Evolutionary conservation across 2,797 vertebrate genomes (phyloP).

Genomic region (Lithobates sylvaticus): DNA sequence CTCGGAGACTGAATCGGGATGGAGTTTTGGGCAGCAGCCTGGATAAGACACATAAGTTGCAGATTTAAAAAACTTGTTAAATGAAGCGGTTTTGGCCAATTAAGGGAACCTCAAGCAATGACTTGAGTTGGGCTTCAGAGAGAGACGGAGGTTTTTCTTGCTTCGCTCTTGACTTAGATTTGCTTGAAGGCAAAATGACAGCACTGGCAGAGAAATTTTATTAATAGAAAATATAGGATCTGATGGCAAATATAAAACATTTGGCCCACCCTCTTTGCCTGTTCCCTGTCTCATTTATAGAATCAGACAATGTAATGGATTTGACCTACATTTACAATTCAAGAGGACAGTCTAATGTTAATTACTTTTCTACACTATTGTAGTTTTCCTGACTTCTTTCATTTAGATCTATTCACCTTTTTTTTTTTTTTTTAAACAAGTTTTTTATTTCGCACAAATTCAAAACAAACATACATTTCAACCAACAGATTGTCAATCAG

Average conservation of each 20-base stretch:
- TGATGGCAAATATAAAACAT: constrained; percentile 43
- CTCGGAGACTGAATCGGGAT: constrained; percentile 22
- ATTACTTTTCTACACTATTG: not conserved
- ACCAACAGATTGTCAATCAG: no score
- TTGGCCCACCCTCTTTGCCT: constrained; percentile 39
- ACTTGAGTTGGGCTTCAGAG: constrained; percentile 27
- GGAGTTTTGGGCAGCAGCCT: constrained; percentile 32
- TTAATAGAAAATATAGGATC: constrained; percentile 43
- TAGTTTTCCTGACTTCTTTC: not conserved
- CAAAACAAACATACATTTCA: no score
- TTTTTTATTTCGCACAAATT: no score
- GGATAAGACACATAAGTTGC: constrained; percentile 31
- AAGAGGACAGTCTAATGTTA: not conserved
- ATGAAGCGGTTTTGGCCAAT: constrained; percentile 56
- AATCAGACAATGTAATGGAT: constrained; percentile 31
- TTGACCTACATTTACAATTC: constrained; percentile 33
- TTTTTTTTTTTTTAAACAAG: no score
- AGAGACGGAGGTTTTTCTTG: constrained; percentile 19
- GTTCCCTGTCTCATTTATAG: constrained; percentile 21
- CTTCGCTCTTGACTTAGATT: not conserved
- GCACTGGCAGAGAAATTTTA: constrained; percentile 33
- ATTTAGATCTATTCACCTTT: not conserved
- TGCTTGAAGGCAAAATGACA: constrained; percentile 42
- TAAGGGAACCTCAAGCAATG: constrained; percentile 55
- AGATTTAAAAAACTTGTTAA: constrained; percentile 57